Evolutionary conservation across 2,888 invertebrate genomes (phyloP).

Genomic region (Drosophila infuscata): DNA sequence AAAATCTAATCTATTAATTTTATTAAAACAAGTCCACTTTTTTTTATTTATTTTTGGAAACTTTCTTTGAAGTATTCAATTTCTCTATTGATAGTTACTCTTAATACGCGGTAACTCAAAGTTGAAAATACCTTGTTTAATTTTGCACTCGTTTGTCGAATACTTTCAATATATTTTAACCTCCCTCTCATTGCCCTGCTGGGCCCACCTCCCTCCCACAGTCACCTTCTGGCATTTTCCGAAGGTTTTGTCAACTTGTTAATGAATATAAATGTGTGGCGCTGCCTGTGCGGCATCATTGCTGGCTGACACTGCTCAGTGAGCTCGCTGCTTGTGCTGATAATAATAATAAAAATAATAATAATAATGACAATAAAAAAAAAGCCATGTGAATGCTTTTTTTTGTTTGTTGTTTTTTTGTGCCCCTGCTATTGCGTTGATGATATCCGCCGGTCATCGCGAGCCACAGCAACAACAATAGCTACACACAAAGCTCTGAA

Average conservation of each 20-base stretch:
- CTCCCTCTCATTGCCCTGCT: neutral
- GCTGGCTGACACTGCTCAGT: constrained; percentile 19
- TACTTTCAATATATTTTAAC: neutral
- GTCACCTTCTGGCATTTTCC: constrained; percentile 18
- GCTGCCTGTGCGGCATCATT: constrained; percentile 19
- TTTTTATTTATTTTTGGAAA: neutral
- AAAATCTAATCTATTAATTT: neutral
- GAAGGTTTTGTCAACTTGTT: constrained; percentile 61
- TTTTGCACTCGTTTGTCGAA: neutral
- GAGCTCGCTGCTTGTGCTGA: constrained; percentile 32
- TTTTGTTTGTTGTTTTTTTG: neutral
- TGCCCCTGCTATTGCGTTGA: constrained; percentile 47
- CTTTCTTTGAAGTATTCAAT: neutral
- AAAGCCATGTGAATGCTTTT: constrained; percentile 28
- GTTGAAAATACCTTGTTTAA: neutral
- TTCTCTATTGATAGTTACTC: neutral
- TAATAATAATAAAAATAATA: constrained; percentile 57
- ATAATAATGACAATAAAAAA: constrained; percentile 50
- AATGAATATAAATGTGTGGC: constrained; percentile 74
- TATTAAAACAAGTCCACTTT: neutral
- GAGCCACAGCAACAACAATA: constrained; percentile 37
- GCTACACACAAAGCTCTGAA: constrained; percentile 29
- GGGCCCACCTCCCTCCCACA: neutral
- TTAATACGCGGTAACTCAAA: neutral
- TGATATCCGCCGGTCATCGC: constrained; percentile 71